phyloP scores from a whole-genome alignment of 2,888 invertebrate species.

The Octonoba sinensis region DNA sequence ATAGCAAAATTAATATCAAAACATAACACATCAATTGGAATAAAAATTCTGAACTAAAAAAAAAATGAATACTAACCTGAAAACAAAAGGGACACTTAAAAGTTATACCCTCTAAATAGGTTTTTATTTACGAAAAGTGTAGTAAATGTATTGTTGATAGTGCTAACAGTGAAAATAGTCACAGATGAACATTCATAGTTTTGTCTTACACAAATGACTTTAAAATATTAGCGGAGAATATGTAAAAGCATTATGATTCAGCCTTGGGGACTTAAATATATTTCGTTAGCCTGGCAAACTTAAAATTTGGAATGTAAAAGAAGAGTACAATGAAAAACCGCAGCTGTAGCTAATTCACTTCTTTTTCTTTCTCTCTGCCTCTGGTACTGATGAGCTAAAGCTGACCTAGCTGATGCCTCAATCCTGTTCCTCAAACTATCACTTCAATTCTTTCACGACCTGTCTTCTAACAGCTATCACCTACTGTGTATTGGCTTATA shows the following conservation, averaged over 20 bases:
- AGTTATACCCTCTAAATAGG: too few relatives aligned
- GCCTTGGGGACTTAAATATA: constrained; percentile 50
- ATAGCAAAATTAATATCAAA: too few relatives aligned
- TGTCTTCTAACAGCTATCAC: constrained; percentile 60
- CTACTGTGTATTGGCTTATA: constrained; percentile 58
- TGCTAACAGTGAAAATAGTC: too few relatives aligned
- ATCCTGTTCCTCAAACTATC: constrained; percentile 33
- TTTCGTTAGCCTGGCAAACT: constrained; percentile 40
- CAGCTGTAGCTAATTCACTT: constrained; percentile 52
- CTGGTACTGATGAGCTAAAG: constrained; percentile 33
- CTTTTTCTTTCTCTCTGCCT: constrained; percentile 37
- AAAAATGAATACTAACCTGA: too few relatives aligned
- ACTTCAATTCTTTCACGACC: constrained; percentile 51
- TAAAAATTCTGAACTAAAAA: too few relatives aligned
- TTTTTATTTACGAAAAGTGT: too few relatives aligned
- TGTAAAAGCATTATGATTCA: constrained; percentile 47
- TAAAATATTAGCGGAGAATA: constrained; percentile 11
- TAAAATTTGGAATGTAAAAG: constrained; percentile 52
- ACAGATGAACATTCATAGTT: background rate
- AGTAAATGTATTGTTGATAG: too few relatives aligned
- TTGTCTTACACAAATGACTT: background rate
- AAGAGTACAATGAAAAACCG: constrained; percentile 48
- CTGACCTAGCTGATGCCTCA: constrained; percentile 58
- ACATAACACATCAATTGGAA: too few relatives aligned
- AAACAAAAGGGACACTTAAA: too few relatives aligned